phyloP scores from a whole-genome alignment of 1,140 invertebrate species.

The Platyura marginata region DNA sequence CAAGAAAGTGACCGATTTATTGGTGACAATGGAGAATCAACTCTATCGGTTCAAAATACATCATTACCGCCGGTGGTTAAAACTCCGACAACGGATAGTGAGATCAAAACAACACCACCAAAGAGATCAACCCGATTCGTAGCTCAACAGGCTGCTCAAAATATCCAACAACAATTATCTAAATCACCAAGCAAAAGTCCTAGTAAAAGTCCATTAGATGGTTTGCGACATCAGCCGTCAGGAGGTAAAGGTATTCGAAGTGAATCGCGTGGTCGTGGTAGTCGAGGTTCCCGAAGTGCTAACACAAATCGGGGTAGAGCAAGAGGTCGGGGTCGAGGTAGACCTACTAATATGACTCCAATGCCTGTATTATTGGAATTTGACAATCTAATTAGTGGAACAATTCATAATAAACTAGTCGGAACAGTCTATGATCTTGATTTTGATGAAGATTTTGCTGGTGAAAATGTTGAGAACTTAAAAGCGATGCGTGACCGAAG shows the following conservation, averaged over 20 bases:
- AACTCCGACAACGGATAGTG: constrained; percentile 7
- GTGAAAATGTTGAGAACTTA: constrained; percentile 57
- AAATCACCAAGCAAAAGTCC: constrained; percentile 56
- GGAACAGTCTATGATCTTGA: constrained; percentile 78
- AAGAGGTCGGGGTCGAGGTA: constrained; percentile 48
- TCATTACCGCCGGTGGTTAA: not conserved
- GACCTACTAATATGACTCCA: constrained; percentile 19
- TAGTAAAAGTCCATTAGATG: constrained; percentile 45
- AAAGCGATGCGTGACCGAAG: constrained; percentile 61
- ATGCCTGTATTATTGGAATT: not conserved
- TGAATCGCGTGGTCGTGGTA: constrained; percentile 15
- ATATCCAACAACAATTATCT: constrained; percentile 20
- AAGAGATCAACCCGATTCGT: constrained; percentile 6
- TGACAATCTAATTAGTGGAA: constrained; percentile 10
- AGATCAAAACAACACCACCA: constrained; percentile 8
- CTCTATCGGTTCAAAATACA: not conserved
- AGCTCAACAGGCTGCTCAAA: constrained; percentile 4
- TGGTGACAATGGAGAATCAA: not conserved
- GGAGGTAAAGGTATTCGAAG: constrained; percentile 7
- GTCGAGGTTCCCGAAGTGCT: constrained; percentile 28
- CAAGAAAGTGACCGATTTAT: not conserved
- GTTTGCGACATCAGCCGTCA: constrained; percentile 7
- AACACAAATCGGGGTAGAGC: constrained; percentile 32
- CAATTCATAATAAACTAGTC: constrained; percentile 54
- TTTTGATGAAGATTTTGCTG: constrained; percentile 56